A percentile compares a stretch with the other conserved stretches of the same genome.
phyloP scores from a whole-genome alignment of 2,888 invertebrate genomes.

The Idaea biselata region DNA sequence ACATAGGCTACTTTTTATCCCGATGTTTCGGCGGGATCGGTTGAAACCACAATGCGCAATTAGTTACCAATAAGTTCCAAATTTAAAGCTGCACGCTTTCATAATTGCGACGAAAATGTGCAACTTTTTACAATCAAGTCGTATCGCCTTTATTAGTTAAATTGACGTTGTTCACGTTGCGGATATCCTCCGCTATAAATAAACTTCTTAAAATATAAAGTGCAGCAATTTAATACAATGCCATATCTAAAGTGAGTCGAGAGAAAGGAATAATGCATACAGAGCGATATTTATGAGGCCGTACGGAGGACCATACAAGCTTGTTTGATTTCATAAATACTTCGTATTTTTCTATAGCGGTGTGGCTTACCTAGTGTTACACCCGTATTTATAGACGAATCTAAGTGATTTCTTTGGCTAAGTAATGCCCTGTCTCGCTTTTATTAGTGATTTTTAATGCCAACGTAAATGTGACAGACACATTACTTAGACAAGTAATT shows the following conservation, averaged over 20 bases:
- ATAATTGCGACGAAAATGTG: conserved; percentile 52
- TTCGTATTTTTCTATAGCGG: no score
- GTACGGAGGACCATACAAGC: no score
- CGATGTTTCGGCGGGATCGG: not conserved
- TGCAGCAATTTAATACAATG: not conserved
- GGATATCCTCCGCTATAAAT: conserved; percentile 1
- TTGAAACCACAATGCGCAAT: not conserved
- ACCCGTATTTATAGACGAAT: no score
- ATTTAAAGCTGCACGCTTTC: conserved; percentile 57
- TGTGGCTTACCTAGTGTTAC: no score
- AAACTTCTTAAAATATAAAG: not conserved
- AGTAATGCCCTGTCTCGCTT: no score
- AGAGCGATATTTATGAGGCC: not conserved
- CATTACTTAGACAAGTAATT: no score
- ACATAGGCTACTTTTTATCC: not conserved
- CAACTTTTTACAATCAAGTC: conserved; percentile 38
- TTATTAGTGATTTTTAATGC: no score
- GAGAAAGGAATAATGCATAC: not conserved
- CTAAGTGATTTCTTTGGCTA: no score
- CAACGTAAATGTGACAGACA: no score
- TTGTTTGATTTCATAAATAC: no score
- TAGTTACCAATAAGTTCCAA: conserved; percentile 5
- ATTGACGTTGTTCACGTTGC: not conserved
- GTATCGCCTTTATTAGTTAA: not conserved
- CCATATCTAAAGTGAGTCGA: not conserved